Base-by-base conservation (phyloP, 2,113 vertebrate genomes). In the Phainopepla nitens region DNA sequence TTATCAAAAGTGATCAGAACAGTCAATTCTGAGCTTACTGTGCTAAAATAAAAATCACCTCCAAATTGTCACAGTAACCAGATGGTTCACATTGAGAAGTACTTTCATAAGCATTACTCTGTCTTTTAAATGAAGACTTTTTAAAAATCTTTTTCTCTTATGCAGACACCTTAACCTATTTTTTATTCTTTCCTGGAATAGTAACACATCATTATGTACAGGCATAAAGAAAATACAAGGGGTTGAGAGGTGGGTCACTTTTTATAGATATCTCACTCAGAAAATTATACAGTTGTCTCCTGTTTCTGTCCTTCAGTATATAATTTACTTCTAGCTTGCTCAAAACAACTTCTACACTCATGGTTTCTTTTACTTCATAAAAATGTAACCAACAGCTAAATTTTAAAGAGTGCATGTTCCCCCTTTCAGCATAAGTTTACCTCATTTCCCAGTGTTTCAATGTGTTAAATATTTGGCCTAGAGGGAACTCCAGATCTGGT, bases 41-140 rank as follows among this genome's bases (percentile, higher is more conserved):
- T 28, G 16, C 15, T 87, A 60, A 94, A 94, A 90, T 44, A 91
- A 89, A 93, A 89, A 65, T 44, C 23, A 75, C 29, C 15, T 94
- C 17, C 41, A 56, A 87, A 91, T 65, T 82, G 13, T 87, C 65
- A 56, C 53, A 60, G 68, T 87, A 87, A 82, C 56, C 81, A 97
- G 89, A 89, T 91, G 81, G 81, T 87, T 95, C 81, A 36, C 21
- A 84, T 94, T 90, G 84, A 87, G 53, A 84, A 91, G 61, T 66
- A 41, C 71, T 87, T 91, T 60, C 56, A 75, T 70, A 94, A 83
- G 22, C 19, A 70, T 89, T 92, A 81, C 19, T 58, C 15, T 54
- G 21, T 50, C 47, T 84, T 93, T 93, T 39, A 95, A 94, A 89
- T 89, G 3, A 79, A 79, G 41, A 68, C 25, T 51, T 84, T 82